phyloP scores from a whole-genome alignment of 1,140 invertebrate genomes.

The Hyles vespertilio region DNA sequence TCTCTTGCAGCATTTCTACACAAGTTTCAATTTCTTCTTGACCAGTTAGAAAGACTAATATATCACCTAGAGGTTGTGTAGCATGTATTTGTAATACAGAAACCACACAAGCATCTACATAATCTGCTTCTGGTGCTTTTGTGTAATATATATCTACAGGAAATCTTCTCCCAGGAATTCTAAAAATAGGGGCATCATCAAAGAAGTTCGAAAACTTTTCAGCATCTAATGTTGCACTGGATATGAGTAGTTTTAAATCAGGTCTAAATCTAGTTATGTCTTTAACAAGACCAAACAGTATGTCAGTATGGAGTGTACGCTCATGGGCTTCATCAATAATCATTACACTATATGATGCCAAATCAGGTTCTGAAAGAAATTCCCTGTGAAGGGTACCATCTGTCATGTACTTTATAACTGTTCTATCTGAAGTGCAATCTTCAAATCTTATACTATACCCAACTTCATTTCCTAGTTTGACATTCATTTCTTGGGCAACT shows the following conservation, averaged over 20 bases:
- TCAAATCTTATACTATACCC: constrained; percentile 99
- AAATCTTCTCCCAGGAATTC: constrained; percentile 93
- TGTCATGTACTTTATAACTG: constrained; percentile 99
- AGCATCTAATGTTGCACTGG: constrained; percentile 98
- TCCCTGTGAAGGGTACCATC: constrained; percentile 98
- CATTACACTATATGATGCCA: constrained; percentile 96
- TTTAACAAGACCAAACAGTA: constrained; percentile 98
- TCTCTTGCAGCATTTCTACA: constrained; percentile 94
- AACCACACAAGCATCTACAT: constrained; percentile 97
- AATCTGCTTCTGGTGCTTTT: constrained; percentile 98
- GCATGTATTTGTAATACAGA: constrained; percentile 98
- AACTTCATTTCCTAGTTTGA: constrained; percentile 98
- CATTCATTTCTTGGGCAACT: constrained; percentile 99
- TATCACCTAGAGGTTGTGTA: constrained; percentile 95
- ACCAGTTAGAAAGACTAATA: constrained; percentile 97
- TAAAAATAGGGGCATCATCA: constrained; percentile 98
- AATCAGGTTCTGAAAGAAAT: constrained; percentile 97
- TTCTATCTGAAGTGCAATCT: constrained; percentile 97
- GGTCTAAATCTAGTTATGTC: constrained; percentile 96
- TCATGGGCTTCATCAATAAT: constrained; percentile 99
- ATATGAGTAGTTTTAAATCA: constrained; percentile 97
- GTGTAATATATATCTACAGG: constrained; percentile 99
- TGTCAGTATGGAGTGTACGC: constrained; percentile 97
- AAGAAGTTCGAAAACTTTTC: constrained; percentile 99
- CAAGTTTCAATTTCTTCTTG: constrained; percentile 98